Base-by-base conservation (phyloP, 2,888 invertebrate genomes). In the Cryptocheilus praepositus region DNA sequence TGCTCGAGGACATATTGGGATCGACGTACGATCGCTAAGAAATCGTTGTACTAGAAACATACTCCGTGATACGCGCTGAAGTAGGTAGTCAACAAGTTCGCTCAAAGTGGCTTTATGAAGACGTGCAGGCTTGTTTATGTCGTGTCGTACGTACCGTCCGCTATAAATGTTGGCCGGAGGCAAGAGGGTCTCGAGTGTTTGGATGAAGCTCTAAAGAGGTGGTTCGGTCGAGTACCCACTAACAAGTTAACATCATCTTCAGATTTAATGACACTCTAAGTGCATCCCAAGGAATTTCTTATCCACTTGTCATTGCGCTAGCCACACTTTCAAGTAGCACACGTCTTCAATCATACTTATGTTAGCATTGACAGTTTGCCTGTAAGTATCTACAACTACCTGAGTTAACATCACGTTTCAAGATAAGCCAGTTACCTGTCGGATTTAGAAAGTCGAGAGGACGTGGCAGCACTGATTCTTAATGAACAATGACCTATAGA, bases 221-320 rank as follows among this genome's bases (percentile, higher is more conserved):
- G 65, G 67, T 65, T 60, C 58, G 67, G 65, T 61, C 61, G 69
- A 73, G 64, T 67, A 43, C 43, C 54, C 45, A 70, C 61, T 75
- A 71, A 70, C 67, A 68, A 56, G 43, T 57, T 67, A 65, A 76
- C 73, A 69, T 67, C 69, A 55, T 73, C 69, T 67, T 76, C 45
- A 62, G 44, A 62, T 66, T 58, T 64, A 53, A 51, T 49, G 49
- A 49, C 16, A 18, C 49, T 49, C 18, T 49, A 49, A n/a, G 16
- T 49, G 18, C 49, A n/a, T 16, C 49, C 16, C 8, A 36, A 4
- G 13, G 36, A 36, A 36, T 36, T 36, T 36, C 36, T 36, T 11
- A 1, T 36, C 36, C 36, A 7, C 36, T 36, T 36, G 36, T 36
- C 36, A 11, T 36, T 36, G 36, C 3, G 11, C 36, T 11, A 36